phyloP scores from a whole-genome alignment of 1,140 invertebrate species.

The Agrilus planipennis region DNA sequence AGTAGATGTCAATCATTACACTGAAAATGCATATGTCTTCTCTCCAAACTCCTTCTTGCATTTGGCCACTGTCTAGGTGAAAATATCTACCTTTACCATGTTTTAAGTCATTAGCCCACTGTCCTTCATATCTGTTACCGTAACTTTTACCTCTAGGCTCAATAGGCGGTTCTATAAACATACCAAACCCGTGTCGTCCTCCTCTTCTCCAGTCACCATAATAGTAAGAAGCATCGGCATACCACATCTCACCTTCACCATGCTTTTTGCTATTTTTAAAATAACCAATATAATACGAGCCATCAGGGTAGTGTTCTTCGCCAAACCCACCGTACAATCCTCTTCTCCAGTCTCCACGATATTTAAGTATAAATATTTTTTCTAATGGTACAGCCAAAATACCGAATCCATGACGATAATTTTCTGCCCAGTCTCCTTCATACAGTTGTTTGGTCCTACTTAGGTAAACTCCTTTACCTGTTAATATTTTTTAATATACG shows the following conservation, averaged over 20 bases:
- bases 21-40: conserved; percentile 38
- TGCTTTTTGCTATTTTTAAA: conserved; percentile 44
- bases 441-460: conserved; percentile 23
- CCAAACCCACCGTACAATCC: conserved; percentile 43
- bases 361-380: conserved; percentile 33
- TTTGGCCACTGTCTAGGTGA: conserved; percentile 45
- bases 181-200: conserved; percentile 28
- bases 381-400: conserved; percentile 30
- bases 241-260: conserved; percentile 53
- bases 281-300: conserved; percentile 47
- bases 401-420: conserved; percentile 36
- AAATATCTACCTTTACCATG: conserved; percentile 45
- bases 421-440: conserved; percentile 31
- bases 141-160: too few relatives aligned
- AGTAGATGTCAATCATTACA: conserved; percentile 41
- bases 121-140: conserved; percentile 50
- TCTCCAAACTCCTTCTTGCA: conserved; percentile 46
- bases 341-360: conserved; percentile 39
- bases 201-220: conserved; percentile 42
- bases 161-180: conserved; percentile 31
- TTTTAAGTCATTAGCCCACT: conserved; percentile 42
- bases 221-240: conserved; percentile 40
- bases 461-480: conserved; percentile 22
- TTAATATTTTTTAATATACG: too few relatives aligned
- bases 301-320: conserved; percentile 41